Evolutionary conservation across 2,888 invertebrate species (phyloP).

Genomic region (Cryptus armator): DNA sequence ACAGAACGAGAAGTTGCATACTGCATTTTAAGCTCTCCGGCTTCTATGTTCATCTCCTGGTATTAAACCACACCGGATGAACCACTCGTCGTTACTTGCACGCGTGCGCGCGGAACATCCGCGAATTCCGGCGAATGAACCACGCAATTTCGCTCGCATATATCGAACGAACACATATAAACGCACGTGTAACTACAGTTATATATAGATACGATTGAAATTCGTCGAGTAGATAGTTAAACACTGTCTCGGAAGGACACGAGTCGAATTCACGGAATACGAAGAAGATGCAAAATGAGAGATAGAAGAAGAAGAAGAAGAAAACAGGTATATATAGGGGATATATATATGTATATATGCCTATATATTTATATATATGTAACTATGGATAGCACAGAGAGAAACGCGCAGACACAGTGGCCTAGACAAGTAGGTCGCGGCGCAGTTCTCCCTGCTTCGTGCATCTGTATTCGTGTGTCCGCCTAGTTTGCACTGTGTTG

Average conservation of each 20-base stretch:
- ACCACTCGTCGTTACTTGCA: conserved; percentile 38
- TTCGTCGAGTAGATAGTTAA: conserved; percentile 5
- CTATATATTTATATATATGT: conserved; percentile 21
- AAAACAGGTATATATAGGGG: conserved; percentile 6
- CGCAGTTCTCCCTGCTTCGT: conserved; percentile 80
- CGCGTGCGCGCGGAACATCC: conserved; percentile 44
- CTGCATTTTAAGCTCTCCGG: conserved; percentile 8
- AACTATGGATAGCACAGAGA: conserved; percentile 55
- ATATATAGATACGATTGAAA: conserved; percentile 8
- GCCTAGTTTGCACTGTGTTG: conserved; percentile 14
- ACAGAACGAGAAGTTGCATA: neutral
- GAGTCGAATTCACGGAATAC: conserved; percentile 38
- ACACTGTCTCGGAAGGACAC: conserved; percentile 49
- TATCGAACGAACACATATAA: neutral
- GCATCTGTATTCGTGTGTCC: conserved; percentile 62
- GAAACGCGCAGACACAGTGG: conserved; percentile 76
- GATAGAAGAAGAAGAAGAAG: conserved; percentile 23
- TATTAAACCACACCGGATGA: conserved; percentile 34
- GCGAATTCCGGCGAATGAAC: conserved; percentile 30
- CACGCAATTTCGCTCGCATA: conserved; percentile 21
- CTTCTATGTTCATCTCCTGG: neutral
- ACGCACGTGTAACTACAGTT: neutral
- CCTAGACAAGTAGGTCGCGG: conserved; percentile 84
- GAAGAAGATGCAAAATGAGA: conserved; percentile 43
- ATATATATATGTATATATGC: conserved; percentile 17